Evolutionary conservation across 2,113 vertebrate genomes (phyloP).

Genomic region (Zootoca vivipara): DNA sequence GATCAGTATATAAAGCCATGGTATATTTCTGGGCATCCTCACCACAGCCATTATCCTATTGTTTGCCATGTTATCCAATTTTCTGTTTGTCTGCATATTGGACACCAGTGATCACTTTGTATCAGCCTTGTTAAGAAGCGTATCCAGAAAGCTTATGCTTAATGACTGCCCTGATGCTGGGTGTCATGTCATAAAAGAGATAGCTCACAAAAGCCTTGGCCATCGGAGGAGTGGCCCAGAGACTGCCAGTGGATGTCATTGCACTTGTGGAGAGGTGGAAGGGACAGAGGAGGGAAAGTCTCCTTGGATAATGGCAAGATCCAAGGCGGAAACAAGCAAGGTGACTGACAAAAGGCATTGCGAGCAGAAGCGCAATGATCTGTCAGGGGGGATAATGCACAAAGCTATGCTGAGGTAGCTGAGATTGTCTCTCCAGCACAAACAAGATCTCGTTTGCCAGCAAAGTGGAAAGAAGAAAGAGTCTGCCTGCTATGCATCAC

Average conservation of each 20-base stretch:
- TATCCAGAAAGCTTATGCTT: slow-evolving; percentile 12
- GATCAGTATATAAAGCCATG: neutral
- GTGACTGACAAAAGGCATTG: too few species aligned
- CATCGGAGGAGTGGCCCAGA: neutral
- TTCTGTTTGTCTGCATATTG: neutral
- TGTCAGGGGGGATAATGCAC: too few species aligned
- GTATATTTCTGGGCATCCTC: neutral
- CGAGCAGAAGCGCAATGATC: too few species aligned
- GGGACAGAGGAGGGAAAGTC: neutral
- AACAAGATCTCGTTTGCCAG: too few species aligned
- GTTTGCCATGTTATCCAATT: neutral
- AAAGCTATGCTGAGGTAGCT: too few species aligned
- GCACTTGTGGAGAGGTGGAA: neutral
- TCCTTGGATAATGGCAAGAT: neutral
- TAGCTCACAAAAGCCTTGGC: neutral
- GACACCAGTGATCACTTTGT: slow-evolving; percentile 14
- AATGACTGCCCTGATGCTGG: neutral
- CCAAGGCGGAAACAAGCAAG: neutral
- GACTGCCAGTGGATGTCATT: neutral
- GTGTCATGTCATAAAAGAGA: neutral
- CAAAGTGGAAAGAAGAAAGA: too few species aligned
- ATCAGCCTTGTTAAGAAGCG: neutral
- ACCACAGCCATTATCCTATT: neutral
- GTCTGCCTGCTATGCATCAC: too few species aligned
- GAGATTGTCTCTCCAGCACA: too few species aligned